Evolutionary conservation across 2,113 vertebrate species (phyloP).

Genomic region (Aegotheles bennettii): DNA sequence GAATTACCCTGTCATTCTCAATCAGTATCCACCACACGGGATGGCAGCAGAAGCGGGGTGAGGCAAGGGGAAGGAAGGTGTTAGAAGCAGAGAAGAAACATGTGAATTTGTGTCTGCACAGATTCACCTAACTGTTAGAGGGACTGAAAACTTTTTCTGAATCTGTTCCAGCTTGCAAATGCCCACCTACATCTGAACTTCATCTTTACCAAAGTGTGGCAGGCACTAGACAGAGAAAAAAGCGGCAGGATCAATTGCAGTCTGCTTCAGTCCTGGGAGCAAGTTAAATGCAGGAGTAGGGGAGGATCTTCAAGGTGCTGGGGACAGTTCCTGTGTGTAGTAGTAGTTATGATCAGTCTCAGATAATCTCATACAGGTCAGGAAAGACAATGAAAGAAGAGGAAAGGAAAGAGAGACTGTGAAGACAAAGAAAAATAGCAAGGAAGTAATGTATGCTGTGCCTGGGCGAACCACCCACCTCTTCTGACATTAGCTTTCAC

Average conservation of each 20-base stretch:
- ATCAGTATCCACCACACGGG: background rate
- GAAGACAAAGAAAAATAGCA: background rate
- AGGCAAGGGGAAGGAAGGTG: background rate
- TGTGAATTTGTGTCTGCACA: background rate
- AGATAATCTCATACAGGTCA: background rate
- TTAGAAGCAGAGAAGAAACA: background rate
- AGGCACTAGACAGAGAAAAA: background rate
- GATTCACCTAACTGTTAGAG: background rate
- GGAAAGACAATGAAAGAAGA: background rate
- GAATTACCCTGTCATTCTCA: background rate
- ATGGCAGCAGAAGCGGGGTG: background rate
- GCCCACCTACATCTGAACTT: background rate
- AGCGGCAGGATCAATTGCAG: background rate
- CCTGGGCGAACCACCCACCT: background rate
- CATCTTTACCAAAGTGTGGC: background rate
- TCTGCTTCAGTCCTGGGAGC: background rate
- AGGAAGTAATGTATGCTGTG: background rate
- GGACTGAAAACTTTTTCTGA: background rate
- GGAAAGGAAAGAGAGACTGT: background rate
- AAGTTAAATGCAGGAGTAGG: background rate
- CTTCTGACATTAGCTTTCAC: background rate
- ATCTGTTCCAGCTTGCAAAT: background rate
- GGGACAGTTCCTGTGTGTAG: background rate
- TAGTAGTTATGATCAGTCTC: background rate
- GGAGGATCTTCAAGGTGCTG: background rate